phyloP scores from a whole-genome alignment of 92 coral and sea anemone species.

The Pocillopora grandis region DNA sequence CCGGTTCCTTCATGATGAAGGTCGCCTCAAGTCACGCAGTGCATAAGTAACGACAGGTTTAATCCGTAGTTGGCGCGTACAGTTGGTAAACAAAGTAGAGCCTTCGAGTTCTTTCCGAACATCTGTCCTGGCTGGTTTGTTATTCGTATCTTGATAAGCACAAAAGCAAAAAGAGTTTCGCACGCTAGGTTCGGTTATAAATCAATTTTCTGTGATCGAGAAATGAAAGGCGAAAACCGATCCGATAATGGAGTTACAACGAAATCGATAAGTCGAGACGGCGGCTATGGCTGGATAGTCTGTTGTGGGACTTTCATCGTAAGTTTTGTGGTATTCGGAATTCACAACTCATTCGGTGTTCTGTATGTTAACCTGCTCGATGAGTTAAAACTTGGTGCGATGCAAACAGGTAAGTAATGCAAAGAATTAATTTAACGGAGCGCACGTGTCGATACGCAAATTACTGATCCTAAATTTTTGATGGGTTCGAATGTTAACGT shows the following conservation, averaged over 20 bases:
- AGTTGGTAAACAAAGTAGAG: too few species aligned
- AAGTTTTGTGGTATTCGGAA: constrained; percentile 96
- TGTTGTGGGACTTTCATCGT: constrained; percentile 89
- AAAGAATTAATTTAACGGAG: too few species aligned
- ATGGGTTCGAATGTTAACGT: too few species aligned
- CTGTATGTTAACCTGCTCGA: constrained; percentile 83
- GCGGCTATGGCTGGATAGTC: constrained; percentile 95
- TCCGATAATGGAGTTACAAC: background rate
- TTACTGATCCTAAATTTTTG: background rate
- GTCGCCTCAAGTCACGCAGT: too few species aligned
- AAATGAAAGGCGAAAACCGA: background rate
- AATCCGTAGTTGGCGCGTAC: too few species aligned
- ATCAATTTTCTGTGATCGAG: background rate
- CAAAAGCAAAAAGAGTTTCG: too few species aligned
- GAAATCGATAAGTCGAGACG: constrained; percentile 56
- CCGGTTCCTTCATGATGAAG: too few species aligned
- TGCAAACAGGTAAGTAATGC: constrained; percentile 78
- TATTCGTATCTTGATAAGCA: too few species aligned
- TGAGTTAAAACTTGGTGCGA: constrained; percentile 76
- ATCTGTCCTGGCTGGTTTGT: too few species aligned
- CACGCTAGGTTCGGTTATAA: background rate
- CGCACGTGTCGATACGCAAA: background rate
- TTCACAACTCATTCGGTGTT: constrained; percentile 95
- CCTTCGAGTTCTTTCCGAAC: too few species aligned
- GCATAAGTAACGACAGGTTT: too few species aligned